Evolutionary conservation across 30 jellyfish, hydroid and myxozoan genomes (phyloP).

Genomic region (Catostylus mosaicus): DNA sequence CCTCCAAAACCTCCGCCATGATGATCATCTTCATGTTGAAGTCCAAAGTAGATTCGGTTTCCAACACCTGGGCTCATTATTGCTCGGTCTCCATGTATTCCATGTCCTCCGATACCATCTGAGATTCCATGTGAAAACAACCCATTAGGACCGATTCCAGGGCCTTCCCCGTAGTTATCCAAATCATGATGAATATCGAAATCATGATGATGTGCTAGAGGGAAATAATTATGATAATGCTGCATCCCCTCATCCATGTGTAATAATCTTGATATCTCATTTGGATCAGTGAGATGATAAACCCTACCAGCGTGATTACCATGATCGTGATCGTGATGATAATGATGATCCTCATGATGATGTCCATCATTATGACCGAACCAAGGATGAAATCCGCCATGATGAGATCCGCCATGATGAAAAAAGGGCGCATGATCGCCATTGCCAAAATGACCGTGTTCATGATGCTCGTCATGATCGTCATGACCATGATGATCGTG

Average conservation of each 20-base stretch:
- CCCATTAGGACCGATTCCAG: constrained; percentile 69
- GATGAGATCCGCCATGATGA: constrained; percentile 33
- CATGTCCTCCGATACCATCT: constrained; percentile 60
- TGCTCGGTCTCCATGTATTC: constrained; percentile 68
- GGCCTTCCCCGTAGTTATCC: constrained; percentile 68
- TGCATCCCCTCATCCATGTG: constrained; percentile 62
- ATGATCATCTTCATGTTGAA: constrained; percentile 45
- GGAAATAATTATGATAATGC: constrained; percentile 47
- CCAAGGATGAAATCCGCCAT: constrained; percentile 40
- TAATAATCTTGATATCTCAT: constrained; percentile 40
- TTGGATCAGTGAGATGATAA: constrained; percentile 62
- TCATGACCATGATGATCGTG: constrained; percentile 56
- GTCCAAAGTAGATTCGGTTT: constrained; percentile 55
- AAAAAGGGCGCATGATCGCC: constrained; percentile 28
- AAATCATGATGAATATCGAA: constrained; percentile 60
- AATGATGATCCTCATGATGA: constrained; percentile 28
- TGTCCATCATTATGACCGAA: constrained; percentile 37
- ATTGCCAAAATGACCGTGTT: constrained; percentile 19
- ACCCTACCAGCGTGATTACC: constrained; percentile 48
- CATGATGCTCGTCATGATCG: constrained; percentile 31
- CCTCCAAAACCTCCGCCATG: constrained; percentile 58
- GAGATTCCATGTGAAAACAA: constrained; percentile 65
- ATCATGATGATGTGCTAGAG: constrained; percentile 61
- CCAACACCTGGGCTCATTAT: constrained; percentile 78
- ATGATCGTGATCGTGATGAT: constrained; percentile 56